phyloP scores from a whole-genome alignment of 2,888 invertebrate species.

The Euzetes globulus region DNA sequence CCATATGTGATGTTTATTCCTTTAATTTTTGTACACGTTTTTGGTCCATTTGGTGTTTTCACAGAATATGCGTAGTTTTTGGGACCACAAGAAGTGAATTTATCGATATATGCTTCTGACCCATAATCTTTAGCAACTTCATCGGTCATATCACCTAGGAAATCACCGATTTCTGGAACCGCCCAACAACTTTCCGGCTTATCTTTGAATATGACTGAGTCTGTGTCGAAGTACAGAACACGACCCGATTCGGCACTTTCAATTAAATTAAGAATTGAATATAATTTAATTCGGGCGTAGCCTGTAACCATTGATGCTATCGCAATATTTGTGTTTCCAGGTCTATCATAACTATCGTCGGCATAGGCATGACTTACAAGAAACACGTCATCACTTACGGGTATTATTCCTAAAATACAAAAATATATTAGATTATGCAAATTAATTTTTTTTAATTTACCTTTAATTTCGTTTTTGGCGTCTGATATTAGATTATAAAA shows the following conservation, averaged over 20 bases:
- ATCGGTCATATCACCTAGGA: constrained; percentile 46
- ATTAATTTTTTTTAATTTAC: background rate
- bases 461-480: background rate
- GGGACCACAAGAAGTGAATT: constrained; percentile 46
- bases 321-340: background rate
- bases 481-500: constrained; percentile 33
- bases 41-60: background rate
- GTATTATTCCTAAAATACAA: background rate
- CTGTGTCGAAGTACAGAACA: constrained; percentile 47
- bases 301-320: constrained; percentile 45
- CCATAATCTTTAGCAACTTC: constrained; percentile 43
- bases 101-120: constrained; percentile 42
- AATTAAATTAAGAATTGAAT: constrained; percentile 43
- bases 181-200: constrained; percentile 34
- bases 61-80: constrained; percentile 46
- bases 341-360: background rate
- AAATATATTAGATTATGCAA: background rate
- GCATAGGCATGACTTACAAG: background rate
- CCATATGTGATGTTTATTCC: constrained; percentile 42
- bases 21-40: constrained; percentile 38
- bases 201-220: constrained; percentile 44
- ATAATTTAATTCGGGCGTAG: constrained; percentile 45
- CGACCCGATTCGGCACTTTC: constrained; percentile 41
- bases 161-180: constrained; percentile 44
- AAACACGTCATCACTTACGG: background rate